Evolutionary conservation across 1,140 invertebrate genomes (phyloP), one percentile per base, ranked within the genome.

Genomic region (Heterodera carotae): DNA sequence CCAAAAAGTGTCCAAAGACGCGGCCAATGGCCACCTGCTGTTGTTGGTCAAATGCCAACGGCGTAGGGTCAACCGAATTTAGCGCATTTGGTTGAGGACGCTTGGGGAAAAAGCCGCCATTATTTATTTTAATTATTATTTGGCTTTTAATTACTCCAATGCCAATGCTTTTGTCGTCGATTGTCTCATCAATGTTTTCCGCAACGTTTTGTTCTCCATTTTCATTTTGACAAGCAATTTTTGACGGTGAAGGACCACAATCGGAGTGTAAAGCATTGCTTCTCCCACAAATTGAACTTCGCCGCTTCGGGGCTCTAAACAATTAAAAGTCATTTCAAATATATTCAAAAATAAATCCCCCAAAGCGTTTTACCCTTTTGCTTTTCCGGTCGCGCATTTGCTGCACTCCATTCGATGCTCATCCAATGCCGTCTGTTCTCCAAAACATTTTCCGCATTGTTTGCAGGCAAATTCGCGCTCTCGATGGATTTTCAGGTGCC

Each of bases 401-500:
- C 85, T 88, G 83, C 86, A 86, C 48, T 84, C 83, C 29, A 75
- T 22, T 39, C 67, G 48, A 76, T 86, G 85, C 53, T 85, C 85
- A 4, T 87, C 84, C n/a, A 86, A 69, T 5, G 75, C 76, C 29
- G 64, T 36, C 69, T 84, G 75, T 43, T 81, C 81, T 29, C 76
- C 69, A 76, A 86, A 86, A 27, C 86, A 86, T 31, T 86, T 86
- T 31, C 79, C 70, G 78, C 84, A 84, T 29, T 77, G 72, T 25
- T 62, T 75, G 76, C 85, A 87, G 6, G 77, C 53, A 77, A 78
- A 78, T n/a, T 82, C 84, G 18, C 85, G 75, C 67, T 87, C 85
- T 2, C 72, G 48, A 60, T 87, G 85, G 70, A 87, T 87, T 75
- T 87, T 87, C 83, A 87, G 83, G 70, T 87, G 85, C 0, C 85